These are phyloP conservation scores for Myanophis thanlyinensis DNA, from an alignment of 2,113 vertebrate genomes.

Conservation along the genomic window DNA sequence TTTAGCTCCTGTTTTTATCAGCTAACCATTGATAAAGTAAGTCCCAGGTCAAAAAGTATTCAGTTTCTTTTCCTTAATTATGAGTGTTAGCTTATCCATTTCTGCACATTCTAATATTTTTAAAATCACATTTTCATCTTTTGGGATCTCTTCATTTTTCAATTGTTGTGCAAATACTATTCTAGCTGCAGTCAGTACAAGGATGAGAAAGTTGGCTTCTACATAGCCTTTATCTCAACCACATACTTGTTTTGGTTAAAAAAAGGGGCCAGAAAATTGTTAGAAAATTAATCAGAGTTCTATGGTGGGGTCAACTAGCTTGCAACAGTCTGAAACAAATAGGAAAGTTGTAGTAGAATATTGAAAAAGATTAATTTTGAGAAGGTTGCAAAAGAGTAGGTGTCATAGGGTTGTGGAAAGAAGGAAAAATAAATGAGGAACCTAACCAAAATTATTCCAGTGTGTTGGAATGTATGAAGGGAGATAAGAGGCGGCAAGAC, in stretches of 20 bases:
- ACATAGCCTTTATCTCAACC: neutral
- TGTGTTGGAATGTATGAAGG: neutral
- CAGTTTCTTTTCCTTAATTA: no score
- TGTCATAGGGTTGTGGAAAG: neutral
- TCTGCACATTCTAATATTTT: no score
- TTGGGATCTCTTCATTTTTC: neutral
- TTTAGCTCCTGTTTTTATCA: no score
- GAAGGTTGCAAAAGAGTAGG: neutral
- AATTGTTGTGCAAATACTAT: no score
- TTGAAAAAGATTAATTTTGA: neutral
- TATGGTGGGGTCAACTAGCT: neutral
- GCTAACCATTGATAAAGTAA: no score
- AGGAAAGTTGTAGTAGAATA: neutral
- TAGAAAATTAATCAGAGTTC: neutral
- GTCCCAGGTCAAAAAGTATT: no score
- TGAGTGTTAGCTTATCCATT: no score
- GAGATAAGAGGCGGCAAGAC: neutral
- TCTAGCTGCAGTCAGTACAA: no score
- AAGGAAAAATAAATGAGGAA: neutral
- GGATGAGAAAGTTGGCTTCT: neutral
- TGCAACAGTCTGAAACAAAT: neutral
- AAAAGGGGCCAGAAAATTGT: neutral
- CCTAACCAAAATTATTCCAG: neutral
- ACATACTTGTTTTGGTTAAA: neutral
- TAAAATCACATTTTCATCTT: no score